Percentiles rank a stretch among this genome's conserved stretches.
These are phyloP conservation scores for Diglossa brunneiventris DNA, from an alignment of 2,113 vertebrate species.

Conservation along the genomic window DNA sequence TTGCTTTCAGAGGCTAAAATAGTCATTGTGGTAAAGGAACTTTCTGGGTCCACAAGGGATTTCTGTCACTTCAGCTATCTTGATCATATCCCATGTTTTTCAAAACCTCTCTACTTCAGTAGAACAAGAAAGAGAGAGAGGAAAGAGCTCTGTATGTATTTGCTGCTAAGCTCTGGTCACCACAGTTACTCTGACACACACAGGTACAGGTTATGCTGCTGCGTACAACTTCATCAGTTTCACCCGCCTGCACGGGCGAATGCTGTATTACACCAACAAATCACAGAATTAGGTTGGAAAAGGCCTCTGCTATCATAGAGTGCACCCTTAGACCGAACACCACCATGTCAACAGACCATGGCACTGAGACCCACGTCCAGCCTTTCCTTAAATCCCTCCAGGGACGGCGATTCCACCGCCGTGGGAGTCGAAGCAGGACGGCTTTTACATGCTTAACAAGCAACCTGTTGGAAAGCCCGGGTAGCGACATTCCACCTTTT, in stretches of 20 bases:
- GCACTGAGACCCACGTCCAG: not conserved
- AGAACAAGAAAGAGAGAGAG: not conserved
- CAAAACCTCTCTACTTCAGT: not conserved
- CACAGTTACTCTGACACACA: not conserved
- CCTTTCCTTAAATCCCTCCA: not conserved
- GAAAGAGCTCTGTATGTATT: not conserved
- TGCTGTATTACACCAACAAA: too few relatives aligned
- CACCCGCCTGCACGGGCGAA: rapidly evolving
- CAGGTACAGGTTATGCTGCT: rapidly evolving
- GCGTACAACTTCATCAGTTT: not conserved
- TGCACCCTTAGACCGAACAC: not conserved
- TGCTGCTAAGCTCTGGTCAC: not conserved
- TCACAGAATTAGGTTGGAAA: not conserved
- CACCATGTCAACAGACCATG: not conserved
- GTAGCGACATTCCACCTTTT: not conserved
- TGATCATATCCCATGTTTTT: rapidly evolving
- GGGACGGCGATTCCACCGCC: not conserved
- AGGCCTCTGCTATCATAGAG: not conserved
- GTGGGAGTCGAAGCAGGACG: rapidly evolving
- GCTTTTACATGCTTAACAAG: not conserved
- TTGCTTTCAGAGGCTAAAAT: not conserved
- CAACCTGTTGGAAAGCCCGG: not conserved
- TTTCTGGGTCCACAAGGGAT: not conserved
- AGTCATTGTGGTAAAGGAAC: not conserved
- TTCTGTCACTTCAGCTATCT: not conserved